Percentiles rank a stretch among this genome's conserved stretches.
These are phyloP conservation scores for Protonibea diacanthus DNA, from an alignment of 2,797 vertebrate genomes.

Conservation along the genomic window DNA sequence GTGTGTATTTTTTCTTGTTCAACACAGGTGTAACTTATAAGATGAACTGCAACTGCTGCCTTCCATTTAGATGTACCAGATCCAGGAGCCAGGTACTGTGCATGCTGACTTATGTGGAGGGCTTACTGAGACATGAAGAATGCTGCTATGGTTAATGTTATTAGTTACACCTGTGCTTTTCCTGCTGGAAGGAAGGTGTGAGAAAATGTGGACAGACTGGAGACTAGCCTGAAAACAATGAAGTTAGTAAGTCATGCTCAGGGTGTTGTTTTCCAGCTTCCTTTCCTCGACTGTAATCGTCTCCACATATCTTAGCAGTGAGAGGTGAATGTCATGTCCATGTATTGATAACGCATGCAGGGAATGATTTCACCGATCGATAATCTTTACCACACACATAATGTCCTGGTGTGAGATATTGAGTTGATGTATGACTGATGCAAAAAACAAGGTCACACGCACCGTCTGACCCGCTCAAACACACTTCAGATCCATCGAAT, in stretches of 20 bases:
- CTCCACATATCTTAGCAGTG: not conserved
- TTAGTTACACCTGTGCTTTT: not conserved
- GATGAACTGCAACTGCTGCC: slow-evolving; percentile 1
- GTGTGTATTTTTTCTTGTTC: not conserved
- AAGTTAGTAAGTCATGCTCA: not conserved
- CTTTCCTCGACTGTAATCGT: slow-evolving; percentile 3
- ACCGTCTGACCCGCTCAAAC: slow-evolving; percentile 47
- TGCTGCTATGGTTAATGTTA: not conserved
- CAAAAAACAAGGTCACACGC: slow-evolving; percentile 67
- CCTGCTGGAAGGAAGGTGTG: not conserved
- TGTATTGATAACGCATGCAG: slow-evolving; percentile 43
- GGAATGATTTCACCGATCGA: slow-evolving; percentile 61
- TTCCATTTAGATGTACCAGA: not conserved
- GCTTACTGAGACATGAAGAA: not conserved
- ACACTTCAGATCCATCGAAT: slow-evolving; percentile 69
- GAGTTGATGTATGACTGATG: slow-evolving; percentile 35
- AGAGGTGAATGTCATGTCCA: slow-evolving; percentile 12
- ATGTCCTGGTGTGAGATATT: slow-evolving; percentile 12
- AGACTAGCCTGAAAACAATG: not conserved
- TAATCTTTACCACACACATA: slow-evolving; percentile 59
- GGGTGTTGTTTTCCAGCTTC: slow-evolving; percentile 11
- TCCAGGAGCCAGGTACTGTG: not conserved
- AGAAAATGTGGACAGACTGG: not conserved
- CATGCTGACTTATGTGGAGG: not conserved
- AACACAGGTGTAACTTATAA: not conserved